Percentiles rank a stretch among this genome's conserved stretches.
These are phyloP conservation scores for Australoheros scitulus DNA, from an alignment of 2,113 vertebrate species.

Conservation along the genomic window DNA sequence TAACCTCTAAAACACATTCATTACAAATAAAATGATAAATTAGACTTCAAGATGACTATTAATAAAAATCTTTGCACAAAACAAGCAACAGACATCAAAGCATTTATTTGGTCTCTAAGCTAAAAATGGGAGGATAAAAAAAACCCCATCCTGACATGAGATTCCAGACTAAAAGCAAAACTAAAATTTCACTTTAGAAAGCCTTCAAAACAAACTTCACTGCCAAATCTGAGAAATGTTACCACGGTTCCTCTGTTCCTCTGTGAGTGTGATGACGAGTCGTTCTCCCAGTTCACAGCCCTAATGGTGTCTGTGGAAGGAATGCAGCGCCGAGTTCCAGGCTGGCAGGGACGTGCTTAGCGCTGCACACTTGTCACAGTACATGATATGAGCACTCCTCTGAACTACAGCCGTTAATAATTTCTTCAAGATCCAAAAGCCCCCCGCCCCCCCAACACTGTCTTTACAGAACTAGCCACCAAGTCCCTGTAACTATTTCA, in stretches of 20 bases:
- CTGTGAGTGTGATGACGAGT: constrained; percentile 51
- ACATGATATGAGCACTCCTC: constrained; percentile 67
- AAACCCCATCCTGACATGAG: constrained; percentile 46
- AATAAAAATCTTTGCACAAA: constrained; percentile 40
- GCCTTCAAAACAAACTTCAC: constrained; percentile 73
- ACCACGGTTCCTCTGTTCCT: constrained; percentile 54
- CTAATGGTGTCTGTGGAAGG: constrained; percentile 75
- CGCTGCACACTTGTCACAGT: constrained; percentile 75
- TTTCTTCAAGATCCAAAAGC: constrained; percentile 73
- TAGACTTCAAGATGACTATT: constrained; percentile 17
- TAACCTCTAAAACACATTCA: not conserved
- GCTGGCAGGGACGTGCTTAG: constrained; percentile 67
- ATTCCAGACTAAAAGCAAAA: constrained; percentile 58
- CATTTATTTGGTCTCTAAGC: constrained; percentile 50
- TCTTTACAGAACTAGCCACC: constrained; percentile 67
- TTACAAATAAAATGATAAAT: not conserved
- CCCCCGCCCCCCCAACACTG: not conserved
- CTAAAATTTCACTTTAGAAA: constrained; percentile 61
- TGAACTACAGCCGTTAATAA: constrained; percentile 76
- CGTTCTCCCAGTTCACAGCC: constrained; percentile 58
- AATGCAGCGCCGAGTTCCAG: constrained; percentile 44
- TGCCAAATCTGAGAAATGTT: constrained; percentile 57
- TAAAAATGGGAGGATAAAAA: constrained; percentile 45
- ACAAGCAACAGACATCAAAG: constrained; percentile 49
- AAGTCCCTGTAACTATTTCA: constrained; percentile 76